These are phyloP conservation scores for Cacoxenus indagator DNA, from an alignment of 2,888 invertebrate genomes.

Conservation along the genomic window DNA sequence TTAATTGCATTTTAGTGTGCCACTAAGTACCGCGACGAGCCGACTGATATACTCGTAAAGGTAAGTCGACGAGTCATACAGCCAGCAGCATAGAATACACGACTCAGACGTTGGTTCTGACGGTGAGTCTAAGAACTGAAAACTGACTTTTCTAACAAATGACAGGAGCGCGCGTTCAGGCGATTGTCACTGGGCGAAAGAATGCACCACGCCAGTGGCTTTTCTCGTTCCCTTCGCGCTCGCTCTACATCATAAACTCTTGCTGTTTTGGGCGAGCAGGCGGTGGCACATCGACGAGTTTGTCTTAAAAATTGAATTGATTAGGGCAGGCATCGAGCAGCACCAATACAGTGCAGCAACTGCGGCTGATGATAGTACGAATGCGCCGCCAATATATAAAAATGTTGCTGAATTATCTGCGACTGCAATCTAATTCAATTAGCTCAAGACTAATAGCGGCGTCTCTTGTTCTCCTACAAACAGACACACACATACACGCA, in stretches of 20 bases:
- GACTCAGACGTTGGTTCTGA: too few relatives aligned
- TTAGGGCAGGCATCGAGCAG: background rate
- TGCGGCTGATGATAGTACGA: background rate
- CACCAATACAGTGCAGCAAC: background rate
- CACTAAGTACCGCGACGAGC: slow-evolving; percentile 8
- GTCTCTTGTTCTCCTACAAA: background rate
- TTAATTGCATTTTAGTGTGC: slow-evolving; percentile 18
- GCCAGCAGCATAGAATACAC: background rate
- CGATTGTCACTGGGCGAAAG: slow-evolving; percentile 8
- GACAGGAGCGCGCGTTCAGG: slow-evolving; percentile 9
- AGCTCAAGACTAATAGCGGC: slow-evolving; percentile 17
- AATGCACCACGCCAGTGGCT: background rate
- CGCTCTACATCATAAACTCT: background rate
- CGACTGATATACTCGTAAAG: too few relatives aligned
- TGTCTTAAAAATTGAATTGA: slow-evolving; percentile 20
- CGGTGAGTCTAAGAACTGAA: background rate
- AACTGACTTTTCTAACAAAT: slow-evolving; percentile 18
- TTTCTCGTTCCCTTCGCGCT: background rate
- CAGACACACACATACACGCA: background rate
- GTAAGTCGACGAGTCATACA: background rate
- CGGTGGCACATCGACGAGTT: background rate
- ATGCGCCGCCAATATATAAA: background rate
- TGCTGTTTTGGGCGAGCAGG: background rate
- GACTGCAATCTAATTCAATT: slow-evolving; percentile 19
- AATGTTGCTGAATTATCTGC: slow-evolving; percentile 15